Base-by-base conservation (phyloP, 2,888 invertebrate genomes). In the Busseola fusca region DNA sequence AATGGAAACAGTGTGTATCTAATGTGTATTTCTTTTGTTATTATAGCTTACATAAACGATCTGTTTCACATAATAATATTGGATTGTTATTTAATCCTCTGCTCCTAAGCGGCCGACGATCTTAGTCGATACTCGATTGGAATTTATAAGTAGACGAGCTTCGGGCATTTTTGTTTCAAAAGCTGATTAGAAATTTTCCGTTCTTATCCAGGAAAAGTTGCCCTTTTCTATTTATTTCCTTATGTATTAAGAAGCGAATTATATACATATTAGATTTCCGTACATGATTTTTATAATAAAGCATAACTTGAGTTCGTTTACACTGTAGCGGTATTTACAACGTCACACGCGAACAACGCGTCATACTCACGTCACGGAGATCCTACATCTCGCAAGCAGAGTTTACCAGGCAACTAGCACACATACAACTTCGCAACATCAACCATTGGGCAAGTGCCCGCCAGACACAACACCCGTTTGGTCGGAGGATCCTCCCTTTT, bases 161-260 rank as follows among this genome's bases (percentile, higher is more conserved):
- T 68, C 72, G 52, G 72, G 78, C 69, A 58, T 73, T 82, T 78
- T 67, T 70, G 73, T 54, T 69, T 54, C 54, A 58, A 64, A 69
- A 79, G 63, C 67, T 74, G 78, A 85, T 81, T 85, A 84, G 78
- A 76, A 50, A 63, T 69, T 65, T 75, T 74, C 42, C 72, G n/a
- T 62, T 76, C 34, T 69, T 56, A n/a, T 48, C 42, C 42, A 30
- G 48, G 42, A 75, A 69, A 66, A 68, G 60, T 45, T 9, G 3
- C 18, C 14, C 16, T 56, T 34, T n/a, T 30, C 30, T 34, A 52
- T 58, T 68, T 70, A 64, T 52, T 59, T 21, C 16, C 67, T 27
- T 57, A 52, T 14, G 27, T 54, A n/a, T 12, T 74, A 42, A 67
- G 27, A 56, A 27, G 50, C n/a, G 52, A n/a, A 64, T 54, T 25